Conservation (phyloP, 2,113 vertebrate species). For the Sorex araneus region DNA sequence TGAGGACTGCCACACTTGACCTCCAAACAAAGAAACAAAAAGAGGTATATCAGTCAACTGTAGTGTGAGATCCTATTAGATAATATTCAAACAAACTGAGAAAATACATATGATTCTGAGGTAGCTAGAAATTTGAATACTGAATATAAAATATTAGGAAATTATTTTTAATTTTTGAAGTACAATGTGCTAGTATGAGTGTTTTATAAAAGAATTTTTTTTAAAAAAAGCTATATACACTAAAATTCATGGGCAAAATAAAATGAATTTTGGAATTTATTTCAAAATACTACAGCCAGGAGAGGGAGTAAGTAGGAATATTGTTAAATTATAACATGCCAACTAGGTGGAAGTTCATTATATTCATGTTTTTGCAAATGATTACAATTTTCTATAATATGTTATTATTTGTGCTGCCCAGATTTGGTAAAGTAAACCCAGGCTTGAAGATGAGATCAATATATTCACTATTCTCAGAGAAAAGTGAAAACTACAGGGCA, state of each 20-base stretch:
- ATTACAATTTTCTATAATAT: slow-evolving; percentile 38
- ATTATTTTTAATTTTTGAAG: background rate
- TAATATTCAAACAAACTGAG: slow-evolving; percentile 18
- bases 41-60: background rate
- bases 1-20: no score
- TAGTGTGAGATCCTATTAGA: background rate
- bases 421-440: slow-evolving; percentile 52
- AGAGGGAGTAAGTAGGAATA: background rate
- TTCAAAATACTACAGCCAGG: slow-evolving; percentile 23
- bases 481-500: slow-evolving; percentile 42
- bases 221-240: no score
- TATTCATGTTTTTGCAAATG: background rate
- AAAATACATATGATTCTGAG: background rate
- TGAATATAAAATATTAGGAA: background rate
- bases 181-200: background rate
- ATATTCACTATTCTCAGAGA: slow-evolving; percentile 49
- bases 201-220: background rate
- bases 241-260: background rate
- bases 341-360: background rate
- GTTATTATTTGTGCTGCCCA: background rate
- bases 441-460: slow-evolving; percentile 52
- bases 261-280: slow-evolving; percentile 19
- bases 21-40: slow-evolving; percentile 16
- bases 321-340: background rate
- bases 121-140: slow-evolving; percentile 57